Evolutionary conservation across 1,140 invertebrate species (phyloP).

Genomic region (Lucilia cuprina): DNA sequence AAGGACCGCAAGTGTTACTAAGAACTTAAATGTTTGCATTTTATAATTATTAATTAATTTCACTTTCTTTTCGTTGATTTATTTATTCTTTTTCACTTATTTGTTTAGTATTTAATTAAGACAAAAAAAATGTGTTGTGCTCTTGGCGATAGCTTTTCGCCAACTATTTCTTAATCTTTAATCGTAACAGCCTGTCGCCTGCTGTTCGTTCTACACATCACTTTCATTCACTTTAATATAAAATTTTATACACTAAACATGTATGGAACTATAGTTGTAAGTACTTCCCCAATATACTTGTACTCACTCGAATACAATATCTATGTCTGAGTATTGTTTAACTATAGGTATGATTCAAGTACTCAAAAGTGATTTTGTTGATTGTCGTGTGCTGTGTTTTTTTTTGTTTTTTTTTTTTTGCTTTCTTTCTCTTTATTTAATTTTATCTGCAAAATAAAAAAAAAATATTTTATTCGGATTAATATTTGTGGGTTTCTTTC

Average conservation of each 20-base stretch:
- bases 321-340: background rate
- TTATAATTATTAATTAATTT: background rate
- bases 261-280: background rate
- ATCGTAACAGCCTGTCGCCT: background rate
- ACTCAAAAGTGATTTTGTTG: background rate
- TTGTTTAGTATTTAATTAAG: no score
- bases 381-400: background rate
- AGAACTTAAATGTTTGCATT: background rate
- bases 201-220: background rate
- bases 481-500: background rate
- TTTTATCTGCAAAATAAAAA: conserved; percentile 3
- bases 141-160: background rate
- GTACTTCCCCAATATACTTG: background rate
- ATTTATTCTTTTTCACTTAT: no score
- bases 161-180: background rate
- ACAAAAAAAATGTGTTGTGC: background rate
- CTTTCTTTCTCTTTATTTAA: background rate
- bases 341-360: background rate
- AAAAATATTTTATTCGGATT: background rate
- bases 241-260: background rate
- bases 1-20: background rate
- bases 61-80: background rate
- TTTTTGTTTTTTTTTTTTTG: background rate
- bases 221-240: background rate
- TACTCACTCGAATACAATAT: background rate